Base-by-base conservation (phyloP, 2,888 invertebrate genomes). In the Nezara viridula region DNA sequence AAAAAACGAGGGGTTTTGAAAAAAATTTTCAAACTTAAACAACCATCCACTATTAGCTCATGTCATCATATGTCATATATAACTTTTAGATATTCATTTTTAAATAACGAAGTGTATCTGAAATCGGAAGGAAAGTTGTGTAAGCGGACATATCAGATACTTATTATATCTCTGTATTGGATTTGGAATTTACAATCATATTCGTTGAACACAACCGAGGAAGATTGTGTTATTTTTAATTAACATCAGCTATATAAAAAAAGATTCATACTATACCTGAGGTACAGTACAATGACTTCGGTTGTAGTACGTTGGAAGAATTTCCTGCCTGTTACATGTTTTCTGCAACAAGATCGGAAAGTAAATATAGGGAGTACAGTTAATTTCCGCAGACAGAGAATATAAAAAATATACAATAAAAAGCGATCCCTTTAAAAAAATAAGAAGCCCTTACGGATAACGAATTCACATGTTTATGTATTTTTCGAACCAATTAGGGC, bases 401-500 rank as follows among this genome's bases (percentile, higher is more conserved):
- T 9, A n/a, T 0, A 81, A 81, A 44, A 40, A 81, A 44, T 40
- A 44, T 44, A 21, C 5, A 81, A 44, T 24, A 81, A 81, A 81
- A 81, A 44, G 3, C 14, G n/a, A 44, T 81, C 44, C 44, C 12
- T 44, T 81, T 21, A 44, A 44, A 44, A 81, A 44, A 81, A 14
- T 3, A 81, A 1, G n/a, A 40, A 44, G 14, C 81, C 24, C 24
- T 44, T 81, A 77, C 40, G 44, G 47, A 66, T 88, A 88, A 88
- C 88, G 88, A 88, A 88, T 77, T 88, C 88, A 49, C 88, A 88
- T 88, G 88, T 88, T 88, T 88, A 77, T 88, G 50, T 77, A 88
- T 88, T 88, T 88, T 47, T n/a, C 37, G 32, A 77, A 77, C 77
- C 88, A 88, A 88, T 88, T 88, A 88, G 77, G 77, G 88, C 19